Percentiles rank a stretch among this genome's conserved stretches.
phyloP scores from a whole-genome alignment of 2,113 vertebrate genomes.

The Oncorhynchus tshawytscha region DNA sequence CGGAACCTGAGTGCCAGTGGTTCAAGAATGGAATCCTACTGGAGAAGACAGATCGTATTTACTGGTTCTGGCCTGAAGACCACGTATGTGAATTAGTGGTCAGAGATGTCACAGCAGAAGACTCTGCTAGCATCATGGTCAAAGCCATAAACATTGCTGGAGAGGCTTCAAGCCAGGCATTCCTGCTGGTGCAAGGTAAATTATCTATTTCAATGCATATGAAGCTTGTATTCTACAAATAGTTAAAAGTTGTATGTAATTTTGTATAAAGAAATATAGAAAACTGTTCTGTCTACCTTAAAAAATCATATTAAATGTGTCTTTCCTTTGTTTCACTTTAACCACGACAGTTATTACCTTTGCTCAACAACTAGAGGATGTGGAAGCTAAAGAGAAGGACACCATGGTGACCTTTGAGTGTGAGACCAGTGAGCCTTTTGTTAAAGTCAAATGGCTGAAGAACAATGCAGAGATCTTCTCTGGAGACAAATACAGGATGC shows the following conservation, averaged over 20 bases:
- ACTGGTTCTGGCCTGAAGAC: constrained; percentile 99
- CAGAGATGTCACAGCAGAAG: constrained; percentile 86
- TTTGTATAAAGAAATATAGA: no score
- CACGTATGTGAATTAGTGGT: constrained; percentile 95
- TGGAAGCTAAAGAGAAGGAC: constrained; percentile 88
- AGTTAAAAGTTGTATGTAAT: no score
- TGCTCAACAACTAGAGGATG: constrained; percentile 83
- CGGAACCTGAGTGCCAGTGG: constrained; percentile 97
- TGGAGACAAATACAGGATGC: constrained; percentile 96
- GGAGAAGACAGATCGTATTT: constrained; percentile 91
- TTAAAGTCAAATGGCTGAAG: constrained; percentile 97
- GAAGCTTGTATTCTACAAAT: neutral
- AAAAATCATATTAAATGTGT: neutral
- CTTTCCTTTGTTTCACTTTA: constrained; percentile 56
- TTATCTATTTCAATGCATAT: neutral
- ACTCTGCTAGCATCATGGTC: constrained; percentile 98
- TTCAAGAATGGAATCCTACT: constrained; percentile 94
- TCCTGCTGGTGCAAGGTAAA: constrained; percentile 93
- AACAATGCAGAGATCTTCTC: constrained; percentile 82
- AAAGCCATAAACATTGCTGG: constrained; percentile 94
- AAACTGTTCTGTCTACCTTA: no score
- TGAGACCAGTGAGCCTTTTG: constrained; percentile 94
- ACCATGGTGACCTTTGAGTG: constrained; percentile 96
- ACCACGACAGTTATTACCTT: constrained; percentile 86
- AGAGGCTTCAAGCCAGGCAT: constrained; percentile 95